Evolutionary conservation across 1,140 invertebrate genomes (phyloP).

Genomic region (Caenorhabditis brenneri): DNA sequence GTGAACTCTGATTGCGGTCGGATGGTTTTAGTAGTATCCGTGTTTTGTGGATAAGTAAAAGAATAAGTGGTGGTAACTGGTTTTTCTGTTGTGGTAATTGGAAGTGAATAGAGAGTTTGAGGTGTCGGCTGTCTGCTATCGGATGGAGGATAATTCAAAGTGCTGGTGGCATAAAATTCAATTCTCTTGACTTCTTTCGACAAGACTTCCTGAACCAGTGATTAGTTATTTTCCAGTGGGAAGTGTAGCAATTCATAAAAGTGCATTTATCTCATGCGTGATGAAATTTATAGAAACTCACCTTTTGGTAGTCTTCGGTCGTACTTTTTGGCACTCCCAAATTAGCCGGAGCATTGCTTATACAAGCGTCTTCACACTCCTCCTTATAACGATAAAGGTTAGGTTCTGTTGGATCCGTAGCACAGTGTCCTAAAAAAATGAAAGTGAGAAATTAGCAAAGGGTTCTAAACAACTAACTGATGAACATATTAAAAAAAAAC

Average conservation of each 20-base stretch:
- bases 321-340: slow-evolving; percentile 25
- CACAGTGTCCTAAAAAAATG: slow-evolving; percentile 64
- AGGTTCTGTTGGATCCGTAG: slow-evolving; percentile 67
- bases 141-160: background rate
- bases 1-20: background rate
- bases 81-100: background rate
- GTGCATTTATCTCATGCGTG: too few species aligned
- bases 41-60: background rate
- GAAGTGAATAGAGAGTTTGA: background rate
- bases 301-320: slow-evolving; percentile 21
- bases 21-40: background rate
- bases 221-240: background rate
- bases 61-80: background rate
- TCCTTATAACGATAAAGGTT: slow-evolving; percentile 70
- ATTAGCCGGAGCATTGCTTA: slow-evolving; percentile 45
- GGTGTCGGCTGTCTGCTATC: background rate
- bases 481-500: background rate
- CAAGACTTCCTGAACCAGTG: slow-evolving; percentile 30
- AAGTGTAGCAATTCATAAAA: background rate
- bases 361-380: slow-evolving; percentile 70
- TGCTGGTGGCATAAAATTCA: background rate
- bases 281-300: too few species aligned
- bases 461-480: background rate
- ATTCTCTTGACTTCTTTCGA: slow-evolving; percentile 9
- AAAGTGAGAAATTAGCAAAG: background rate